Evolutionary conservation across 37 sponge, comb jelly and placozoan species (phyloP), one percentile per base, ranked within the genome.

Genomic region (Theonella swinhoei): DNA sequence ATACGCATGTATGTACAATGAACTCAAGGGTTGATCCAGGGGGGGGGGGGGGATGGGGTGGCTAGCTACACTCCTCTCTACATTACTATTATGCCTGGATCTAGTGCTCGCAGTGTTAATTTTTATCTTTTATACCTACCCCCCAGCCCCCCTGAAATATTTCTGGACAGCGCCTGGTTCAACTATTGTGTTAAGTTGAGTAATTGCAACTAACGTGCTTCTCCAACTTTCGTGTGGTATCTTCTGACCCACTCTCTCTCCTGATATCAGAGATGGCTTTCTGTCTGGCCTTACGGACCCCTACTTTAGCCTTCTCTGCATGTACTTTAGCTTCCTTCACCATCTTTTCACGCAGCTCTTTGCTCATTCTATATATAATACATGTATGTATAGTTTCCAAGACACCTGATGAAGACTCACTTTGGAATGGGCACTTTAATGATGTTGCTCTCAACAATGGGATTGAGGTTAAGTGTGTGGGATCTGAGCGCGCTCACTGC

Each of bases 371-470:
- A 70, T 38, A 79, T 33, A 62, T 62, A 72, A 23, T 62, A 54
- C 33, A 39, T 8, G 30, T 69, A 25, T 30, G 14, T 25, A 4
- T 40, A 8, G 3, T 4, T 26, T n/a, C n/a, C n/a, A n/a, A n/a
- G n/a, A n/a, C n/a, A n/a, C n/a, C n/a, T n/a, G 37, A 1, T 0
- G 31, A 31, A 33, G 4, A 42, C 88, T 75, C 58, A 94, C 95
- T 94, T 94, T 74, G 95, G 95, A 70, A 94, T 75, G 42, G 88
- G 85, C 1, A 94, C 75, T 33, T 83, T 83, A 23, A 94, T 41
- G 4, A 81, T 24, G 37, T 39, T 79, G 39, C 84, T 88, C 34
- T 90, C 91, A 20, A 40, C 43, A 22, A 87, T 38, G 22, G 94
- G 91, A 42, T 86, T 90, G 24, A 94, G 78, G 25, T 77, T 79